These are phyloP conservation scores for Cheilosia impressa DNA, from an alignment of 2,888 invertebrate genomes.

Conservation along the genomic window DNA sequence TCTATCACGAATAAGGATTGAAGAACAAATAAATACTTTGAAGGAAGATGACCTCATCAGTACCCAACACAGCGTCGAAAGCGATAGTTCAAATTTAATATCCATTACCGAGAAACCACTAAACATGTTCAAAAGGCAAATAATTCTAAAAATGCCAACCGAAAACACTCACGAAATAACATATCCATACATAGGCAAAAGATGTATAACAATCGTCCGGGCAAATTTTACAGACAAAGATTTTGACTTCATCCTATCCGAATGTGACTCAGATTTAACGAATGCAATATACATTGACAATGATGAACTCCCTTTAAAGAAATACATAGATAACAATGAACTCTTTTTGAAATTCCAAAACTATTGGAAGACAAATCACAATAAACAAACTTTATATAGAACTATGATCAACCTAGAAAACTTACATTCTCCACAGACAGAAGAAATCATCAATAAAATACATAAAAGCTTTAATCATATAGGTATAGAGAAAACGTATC, in stretches of 20 bases:
- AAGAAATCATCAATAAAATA: slow-evolving; percentile 4
- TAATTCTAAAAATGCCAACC: slow-evolving; percentile 8
- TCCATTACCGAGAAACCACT: slow-evolving; percentile 38
- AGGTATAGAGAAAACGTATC: slow-evolving; percentile 16
- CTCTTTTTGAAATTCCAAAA: no score
- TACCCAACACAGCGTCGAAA: no score
- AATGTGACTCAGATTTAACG: no score
- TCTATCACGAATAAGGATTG: slow-evolving; percentile 22
- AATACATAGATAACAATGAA: no score
- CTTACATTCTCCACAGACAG: not conserved
- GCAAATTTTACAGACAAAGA: no score
- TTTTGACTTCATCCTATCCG: no score
- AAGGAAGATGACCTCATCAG: no score
- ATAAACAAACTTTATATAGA: slow-evolving; percentile 2
- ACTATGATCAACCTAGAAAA: not conserved
- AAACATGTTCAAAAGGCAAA: slow-evolving; percentile 17
- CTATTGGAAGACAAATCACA: not conserved
- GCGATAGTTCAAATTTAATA: slow-evolving; percentile 8
- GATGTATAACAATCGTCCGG: not conserved
- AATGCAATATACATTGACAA: no score
- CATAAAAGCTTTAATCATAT: slow-evolving; percentile 9
- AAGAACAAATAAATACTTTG: slow-evolving; percentile 1
- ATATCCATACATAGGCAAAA: not conserved
- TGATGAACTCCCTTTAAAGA: no score
- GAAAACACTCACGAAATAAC: slow-evolving; percentile 2